These are phyloP conservation scores for Limosa lapponica DNA, from an alignment of 2,797 vertebrate genomes.

Conservation along the genomic window DNA sequence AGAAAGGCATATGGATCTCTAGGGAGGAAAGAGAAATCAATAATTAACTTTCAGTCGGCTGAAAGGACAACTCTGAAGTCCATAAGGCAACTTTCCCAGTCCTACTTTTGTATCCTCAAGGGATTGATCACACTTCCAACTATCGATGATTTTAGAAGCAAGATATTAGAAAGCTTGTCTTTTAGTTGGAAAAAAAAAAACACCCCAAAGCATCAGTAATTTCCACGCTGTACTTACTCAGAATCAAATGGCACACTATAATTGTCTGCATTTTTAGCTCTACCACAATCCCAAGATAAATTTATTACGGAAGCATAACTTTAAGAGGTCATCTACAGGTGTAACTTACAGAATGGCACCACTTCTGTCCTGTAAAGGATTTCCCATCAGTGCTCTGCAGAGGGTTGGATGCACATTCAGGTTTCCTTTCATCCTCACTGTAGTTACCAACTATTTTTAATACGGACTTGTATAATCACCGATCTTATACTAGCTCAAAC, in stretches of 20 bases:
- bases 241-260: background rate
- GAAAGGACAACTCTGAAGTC: constrained; percentile 39
- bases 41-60: constrained; percentile 40
- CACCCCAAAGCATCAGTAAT: background rate
- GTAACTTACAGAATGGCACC: background rate
- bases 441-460: background rate
- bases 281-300: background rate
- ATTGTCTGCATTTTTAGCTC: background rate
- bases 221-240: background rate
- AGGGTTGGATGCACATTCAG: background rate
- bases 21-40: constrained; percentile 25
- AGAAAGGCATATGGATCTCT: background rate
- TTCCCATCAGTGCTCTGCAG: background rate
- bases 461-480: background rate
- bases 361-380: background rate
- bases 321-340: background rate
- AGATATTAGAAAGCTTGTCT: background rate
- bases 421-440: background rate
- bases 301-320: background rate
- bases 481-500: background rate
- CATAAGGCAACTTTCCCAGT: background rate
- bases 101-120: background rate
- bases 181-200: background rate
- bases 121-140: background rate
- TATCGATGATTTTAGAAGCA: background rate